These are phyloP conservation scores for Phlogophora meticulosa DNA, from an alignment of 2,888 invertebrate species.

Conservation along the genomic window DNA sequence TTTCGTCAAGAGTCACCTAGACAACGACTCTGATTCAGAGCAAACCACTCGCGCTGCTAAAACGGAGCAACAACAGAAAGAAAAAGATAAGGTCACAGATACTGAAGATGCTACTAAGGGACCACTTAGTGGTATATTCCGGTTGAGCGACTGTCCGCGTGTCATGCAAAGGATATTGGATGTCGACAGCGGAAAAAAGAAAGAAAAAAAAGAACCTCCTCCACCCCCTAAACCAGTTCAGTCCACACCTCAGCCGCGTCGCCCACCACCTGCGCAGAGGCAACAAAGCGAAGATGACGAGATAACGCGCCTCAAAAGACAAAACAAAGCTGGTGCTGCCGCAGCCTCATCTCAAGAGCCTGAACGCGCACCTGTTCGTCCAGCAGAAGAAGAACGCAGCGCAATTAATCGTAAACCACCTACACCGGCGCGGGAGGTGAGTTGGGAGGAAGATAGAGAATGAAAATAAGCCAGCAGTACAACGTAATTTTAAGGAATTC, in stretches of 20 bases:
- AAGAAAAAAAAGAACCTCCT: constrained; percentile 94
- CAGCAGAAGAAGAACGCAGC: constrained; percentile 91
- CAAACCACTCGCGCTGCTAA: constrained; percentile 92
- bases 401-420: constrained; percentile 92
- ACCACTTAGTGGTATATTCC: constrained; percentile 97
- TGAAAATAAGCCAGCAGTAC: constrained; percentile 78
- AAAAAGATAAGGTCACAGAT: constrained; percentile 94
- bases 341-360: constrained; percentile 92
- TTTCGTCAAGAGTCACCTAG: constrained; percentile 93
- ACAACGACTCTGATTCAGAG: constrained; percentile 95
- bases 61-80: constrained; percentile 92
- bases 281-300: constrained; percentile 98
- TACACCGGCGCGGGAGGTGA: constrained; percentile 95
- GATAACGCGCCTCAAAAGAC: constrained; percentile 96
- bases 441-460: constrained; percentile 91
- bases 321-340: constrained; percentile 93
- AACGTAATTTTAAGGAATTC: constrained; percentile 85
- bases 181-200: constrained; percentile 94
- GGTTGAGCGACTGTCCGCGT: constrained; percentile 96
- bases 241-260: constrained; percentile 90
- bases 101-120: constrained; percentile 97
- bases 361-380: constrained; percentile 89
- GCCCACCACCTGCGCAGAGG: constrained; percentile 92
- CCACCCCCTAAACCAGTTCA: constrained; percentile 90
- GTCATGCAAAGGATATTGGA: constrained; percentile 97